phyloP scores from a whole-genome alignment of 2,888 invertebrate species.

The Zhuqinia jingwanae region DNA sequence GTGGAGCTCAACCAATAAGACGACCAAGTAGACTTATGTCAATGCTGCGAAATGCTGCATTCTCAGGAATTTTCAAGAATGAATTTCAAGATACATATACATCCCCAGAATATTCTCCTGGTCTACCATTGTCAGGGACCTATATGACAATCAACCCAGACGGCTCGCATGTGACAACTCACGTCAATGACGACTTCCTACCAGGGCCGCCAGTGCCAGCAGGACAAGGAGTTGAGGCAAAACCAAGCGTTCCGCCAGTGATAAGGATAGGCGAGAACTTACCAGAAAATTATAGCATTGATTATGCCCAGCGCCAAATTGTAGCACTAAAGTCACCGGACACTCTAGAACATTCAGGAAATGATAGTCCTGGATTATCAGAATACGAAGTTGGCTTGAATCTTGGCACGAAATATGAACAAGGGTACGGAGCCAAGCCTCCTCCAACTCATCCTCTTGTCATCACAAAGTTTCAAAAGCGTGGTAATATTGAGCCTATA shows the following conservation, averaged over 20 bases:
- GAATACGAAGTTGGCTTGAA: slow-evolving; percentile 47
- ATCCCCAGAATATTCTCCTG: slow-evolving; percentile 12
- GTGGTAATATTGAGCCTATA: slow-evolving; percentile 44
- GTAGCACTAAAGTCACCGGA: slow-evolving; percentile 68
- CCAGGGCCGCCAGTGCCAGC: not conserved
- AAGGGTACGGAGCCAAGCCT: slow-evolving; percentile 59
- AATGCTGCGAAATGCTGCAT: slow-evolving; percentile 45
- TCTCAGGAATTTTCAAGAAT: slow-evolving; percentile 52
- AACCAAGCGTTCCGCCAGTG: slow-evolving; percentile 62
- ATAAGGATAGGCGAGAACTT: slow-evolving; percentile 58
- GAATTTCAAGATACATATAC: slow-evolving; percentile 19
- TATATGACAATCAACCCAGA: slow-evolving; percentile 33
- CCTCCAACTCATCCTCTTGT: slow-evolving; percentile 48
- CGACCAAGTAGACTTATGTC: slow-evolving; percentile 39
- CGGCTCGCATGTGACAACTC: slow-evolving; percentile 52
- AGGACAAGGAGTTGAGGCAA: not conserved
- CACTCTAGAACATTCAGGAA: slow-evolving; percentile 52
- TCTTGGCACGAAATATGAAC: slow-evolving; percentile 62
- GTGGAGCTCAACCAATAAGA: not conserved
- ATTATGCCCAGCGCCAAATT: slow-evolving; percentile 64
- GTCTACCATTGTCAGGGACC: slow-evolving; percentile 43
- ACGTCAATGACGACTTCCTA: slow-evolving; percentile 28
- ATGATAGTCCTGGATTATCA: not conserved
- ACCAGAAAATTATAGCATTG: slow-evolving; percentile 61
- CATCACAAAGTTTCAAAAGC: slow-evolving; percentile 58